Conservation (phyloP, 1,140 invertebrate genomes). For the Zaprionus inermis region DNA sequence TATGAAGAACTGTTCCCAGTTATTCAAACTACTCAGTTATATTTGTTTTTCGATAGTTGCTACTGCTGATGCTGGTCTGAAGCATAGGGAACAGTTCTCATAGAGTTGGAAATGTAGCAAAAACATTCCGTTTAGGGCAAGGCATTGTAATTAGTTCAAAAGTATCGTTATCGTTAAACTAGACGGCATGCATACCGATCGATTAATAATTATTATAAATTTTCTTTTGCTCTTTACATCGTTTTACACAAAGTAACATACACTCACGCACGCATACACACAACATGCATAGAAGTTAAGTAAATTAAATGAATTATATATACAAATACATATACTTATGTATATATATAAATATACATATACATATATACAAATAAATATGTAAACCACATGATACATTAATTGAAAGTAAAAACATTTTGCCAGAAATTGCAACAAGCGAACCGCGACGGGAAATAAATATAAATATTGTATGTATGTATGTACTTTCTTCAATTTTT, state of each 20-base stretch:
- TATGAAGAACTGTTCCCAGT: conserved; percentile 2
- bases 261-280: conserved; percentile 26
- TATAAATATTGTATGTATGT: conserved; percentile 17
- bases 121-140: conserved; percentile 65
- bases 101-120: conserved; percentile 46
- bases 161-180: conserved; percentile 45
- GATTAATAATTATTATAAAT: conserved; percentile 55
- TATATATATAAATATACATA: conserved; percentile 30
- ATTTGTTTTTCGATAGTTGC: conserved; percentile 39
- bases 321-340: conserved; percentile 45
- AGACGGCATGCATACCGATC: conserved; percentile 53
- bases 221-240: conserved; percentile 40
- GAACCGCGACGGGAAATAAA: conserved; percentile 13
- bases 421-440: conserved; percentile 32
- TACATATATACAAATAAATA: conserved; percentile 25
- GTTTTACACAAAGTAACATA: conserved; percentile 29
- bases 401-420: conserved; percentile 16
- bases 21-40: conserved; percentile 17
- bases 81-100: conserved; percentile 27
- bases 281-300: conserved; percentile 62
- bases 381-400: conserved; percentile 9
- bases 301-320: conserved; percentile 72
- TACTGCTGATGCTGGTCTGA: conserved; percentile 5
- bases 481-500: conserved; percentile 1
- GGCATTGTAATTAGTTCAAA: conserved; percentile 53